These are phyloP conservation scores for Adelges cooleyi DNA, from an alignment of 1,140 invertebrate genomes.

Conservation along the genomic window DNA sequence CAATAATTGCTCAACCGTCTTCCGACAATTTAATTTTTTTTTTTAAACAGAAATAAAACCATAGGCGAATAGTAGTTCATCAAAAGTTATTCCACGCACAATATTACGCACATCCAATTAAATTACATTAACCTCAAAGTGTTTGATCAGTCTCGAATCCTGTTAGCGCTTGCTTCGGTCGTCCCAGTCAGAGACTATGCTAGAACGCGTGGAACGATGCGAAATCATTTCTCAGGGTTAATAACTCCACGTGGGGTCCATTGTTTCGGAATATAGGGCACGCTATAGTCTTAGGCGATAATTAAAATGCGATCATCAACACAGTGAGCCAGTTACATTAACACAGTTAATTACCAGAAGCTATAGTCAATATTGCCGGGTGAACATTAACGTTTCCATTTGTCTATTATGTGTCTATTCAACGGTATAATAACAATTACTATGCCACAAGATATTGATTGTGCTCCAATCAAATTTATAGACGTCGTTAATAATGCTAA, in stretches of 20 bases:
- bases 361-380: not conserved
- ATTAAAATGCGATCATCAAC: not conserved
- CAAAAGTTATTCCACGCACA: too few species aligned
- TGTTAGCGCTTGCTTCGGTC: not conserved
- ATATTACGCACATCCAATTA: too few species aligned
- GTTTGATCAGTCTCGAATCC: not conserved
- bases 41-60: too few species aligned
- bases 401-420: not conserved
- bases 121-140: too few species aligned
- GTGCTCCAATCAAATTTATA: not conserved
- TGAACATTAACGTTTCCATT: not conserved
- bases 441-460: not conserved
- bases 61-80: too few species aligned
- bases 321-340: not conserved
- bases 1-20: too few species aligned
- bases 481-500: not conserved
- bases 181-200: not conserved
- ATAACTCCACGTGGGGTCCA: not conserved
- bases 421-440: not conserved
- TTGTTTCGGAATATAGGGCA: constrained; percentile 1
- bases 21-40: too few species aligned
- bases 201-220: too few species aligned
- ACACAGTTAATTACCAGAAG: not conserved
- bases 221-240: constrained; percentile 1
- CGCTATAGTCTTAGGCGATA: constrained; percentile 2